A percentile compares a stretch with the other conserved stretches of the same genome.
Conservation (phyloP, 2,113 vertebrate species). For the Motacilla alba region DNA sequence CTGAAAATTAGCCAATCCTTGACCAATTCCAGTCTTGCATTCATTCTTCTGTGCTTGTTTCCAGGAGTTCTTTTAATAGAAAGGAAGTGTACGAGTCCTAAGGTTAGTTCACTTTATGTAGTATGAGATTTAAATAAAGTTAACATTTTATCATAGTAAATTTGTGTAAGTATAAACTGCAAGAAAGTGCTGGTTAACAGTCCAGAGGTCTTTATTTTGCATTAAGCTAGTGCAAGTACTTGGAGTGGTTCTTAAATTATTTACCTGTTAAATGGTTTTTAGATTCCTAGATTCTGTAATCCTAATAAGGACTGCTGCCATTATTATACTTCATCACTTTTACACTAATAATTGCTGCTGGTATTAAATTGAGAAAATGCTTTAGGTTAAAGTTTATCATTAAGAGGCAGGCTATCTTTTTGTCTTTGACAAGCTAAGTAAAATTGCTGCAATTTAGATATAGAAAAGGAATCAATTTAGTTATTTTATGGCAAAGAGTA, state of each 20-base stretch:
- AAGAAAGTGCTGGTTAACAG: not conserved
- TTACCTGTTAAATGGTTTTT: not conserved
- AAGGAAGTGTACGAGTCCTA: not conserved
- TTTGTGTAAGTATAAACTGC: not conserved
- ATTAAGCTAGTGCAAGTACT: not conserved
- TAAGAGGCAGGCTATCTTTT: not conserved
- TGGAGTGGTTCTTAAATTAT: not conserved
- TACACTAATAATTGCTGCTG: not conserved
- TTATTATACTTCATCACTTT: not conserved
- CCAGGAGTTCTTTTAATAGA: slow-evolving; percentile 42
- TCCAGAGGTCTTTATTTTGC: not conserved
- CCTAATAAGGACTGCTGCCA: not conserved
- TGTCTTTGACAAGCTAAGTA: not conserved
- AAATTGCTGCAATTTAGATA: not conserved
- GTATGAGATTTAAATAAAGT: not conserved
- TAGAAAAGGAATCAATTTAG: not conserved
- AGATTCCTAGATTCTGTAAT: not conserved
- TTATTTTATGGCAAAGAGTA: not conserved
- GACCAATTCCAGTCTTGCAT: not conserved
- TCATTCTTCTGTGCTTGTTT: slow-evolving; percentile 42
- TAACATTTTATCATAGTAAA: not conserved
- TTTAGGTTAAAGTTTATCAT: not conserved
- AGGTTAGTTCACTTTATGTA: slow-evolving; percentile 13
- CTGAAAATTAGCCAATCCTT: not conserved
- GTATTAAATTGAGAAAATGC: not conserved